phyloP scores from a whole-genome alignment of 1,140 invertebrate species.

The Drosophila asahinai region DNA sequence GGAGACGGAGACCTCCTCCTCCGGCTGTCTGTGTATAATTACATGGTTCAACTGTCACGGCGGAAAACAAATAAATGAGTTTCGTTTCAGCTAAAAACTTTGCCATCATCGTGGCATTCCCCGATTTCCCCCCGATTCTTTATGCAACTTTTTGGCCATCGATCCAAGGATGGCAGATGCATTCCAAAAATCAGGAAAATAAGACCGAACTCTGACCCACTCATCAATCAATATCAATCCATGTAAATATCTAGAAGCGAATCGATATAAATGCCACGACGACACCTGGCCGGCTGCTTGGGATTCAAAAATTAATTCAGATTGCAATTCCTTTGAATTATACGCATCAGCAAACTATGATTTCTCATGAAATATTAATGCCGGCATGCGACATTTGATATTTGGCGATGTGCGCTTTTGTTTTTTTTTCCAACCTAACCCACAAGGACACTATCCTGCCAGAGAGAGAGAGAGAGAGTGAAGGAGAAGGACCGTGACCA shows the following conservation, averaged over 20 bases:
- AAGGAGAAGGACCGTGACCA: constrained; percentile 52
- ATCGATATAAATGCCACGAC: constrained; percentile 43
- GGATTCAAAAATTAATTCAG: constrained; percentile 78
- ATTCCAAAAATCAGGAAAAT: constrained; percentile 2
- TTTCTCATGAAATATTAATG: constrained; percentile 84
- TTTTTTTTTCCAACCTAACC: background rate
- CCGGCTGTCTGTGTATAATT: constrained; percentile 79
- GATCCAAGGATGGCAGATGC: constrained; percentile 47
- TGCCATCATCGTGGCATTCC: constrained; percentile 23
- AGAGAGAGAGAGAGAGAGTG: background rate
- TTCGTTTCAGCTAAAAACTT: constrained; percentile 62
- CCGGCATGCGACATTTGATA: constrained; percentile 79
- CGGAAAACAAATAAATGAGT: constrained; percentile 82
- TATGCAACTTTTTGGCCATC: constrained; percentile 52
- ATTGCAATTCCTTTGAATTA: constrained; percentile 83
- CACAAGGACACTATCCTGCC: background rate
- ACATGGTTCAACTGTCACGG: constrained; percentile 80
- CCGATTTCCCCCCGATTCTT: background rate
- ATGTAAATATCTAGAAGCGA: constrained; percentile 48
- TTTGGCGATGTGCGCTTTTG: constrained; percentile 54
- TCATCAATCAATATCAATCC: constrained; percentile 48
- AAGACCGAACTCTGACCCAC: constrained; percentile 20
- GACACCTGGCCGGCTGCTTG: constrained; percentile 23
- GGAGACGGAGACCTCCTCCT: background rate
- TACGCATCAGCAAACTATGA: constrained; percentile 83